Conservation (phyloP, 2,113 vertebrate species). For the Stictonetta naevosa region DNA sequence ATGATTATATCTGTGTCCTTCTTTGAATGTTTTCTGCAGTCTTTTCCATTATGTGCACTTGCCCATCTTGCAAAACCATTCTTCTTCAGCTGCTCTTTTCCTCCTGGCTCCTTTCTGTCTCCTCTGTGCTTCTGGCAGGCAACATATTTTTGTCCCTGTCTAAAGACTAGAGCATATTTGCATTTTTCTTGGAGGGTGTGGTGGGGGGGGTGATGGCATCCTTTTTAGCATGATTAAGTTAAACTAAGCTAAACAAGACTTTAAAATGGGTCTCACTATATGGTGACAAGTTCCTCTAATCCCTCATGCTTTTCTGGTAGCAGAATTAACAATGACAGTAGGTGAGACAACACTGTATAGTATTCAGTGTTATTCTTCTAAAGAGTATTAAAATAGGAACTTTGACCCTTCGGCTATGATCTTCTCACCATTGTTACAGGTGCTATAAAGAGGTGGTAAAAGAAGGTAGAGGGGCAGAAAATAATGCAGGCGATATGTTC, state of each 20-base stretch:
- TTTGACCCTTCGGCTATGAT: slow-evolving; percentile 25
- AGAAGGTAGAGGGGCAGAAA: slow-evolving; percentile 54
- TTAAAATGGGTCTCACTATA: background rate
- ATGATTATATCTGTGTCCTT: background rate
- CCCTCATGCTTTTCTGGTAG: background rate
- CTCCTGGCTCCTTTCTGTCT: background rate
- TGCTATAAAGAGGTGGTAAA: slow-evolving; percentile 41
- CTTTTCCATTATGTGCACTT: background rate
- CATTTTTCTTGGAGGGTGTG: background rate
- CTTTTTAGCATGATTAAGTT: background rate
- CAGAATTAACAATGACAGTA: background rate
- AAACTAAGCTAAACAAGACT: background rate
- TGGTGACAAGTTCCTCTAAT: background rate
- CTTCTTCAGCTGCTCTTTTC: background rate
- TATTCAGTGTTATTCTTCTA: slow-evolving; percentile 32
- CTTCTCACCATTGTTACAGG: background rate
- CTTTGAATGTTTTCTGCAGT: background rate
- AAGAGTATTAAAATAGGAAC: slow-evolving; percentile 37
- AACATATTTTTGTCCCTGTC: background rate
- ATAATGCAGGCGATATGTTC: slow-evolving; percentile 37
- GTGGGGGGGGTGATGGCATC: background rate
- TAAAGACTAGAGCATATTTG: background rate
- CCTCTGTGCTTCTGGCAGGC: background rate
- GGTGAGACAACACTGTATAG: background rate
- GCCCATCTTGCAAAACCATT: background rate